phyloP scores from a whole-genome alignment of 1,140 invertebrate species.

The Ostrea denselamellosa region DNA sequence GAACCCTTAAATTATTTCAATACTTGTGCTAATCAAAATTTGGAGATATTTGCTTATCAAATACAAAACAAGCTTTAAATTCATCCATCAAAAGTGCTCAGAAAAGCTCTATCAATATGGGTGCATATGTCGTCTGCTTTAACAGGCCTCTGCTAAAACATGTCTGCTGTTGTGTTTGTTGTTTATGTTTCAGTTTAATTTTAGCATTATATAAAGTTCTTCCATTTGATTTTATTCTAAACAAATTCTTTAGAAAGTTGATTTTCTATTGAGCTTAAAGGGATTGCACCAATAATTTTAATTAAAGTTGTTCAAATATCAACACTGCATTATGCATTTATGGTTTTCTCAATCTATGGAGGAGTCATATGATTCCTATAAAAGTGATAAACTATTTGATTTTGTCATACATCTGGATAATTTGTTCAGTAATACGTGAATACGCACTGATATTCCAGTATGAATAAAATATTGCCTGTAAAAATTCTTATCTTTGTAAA shows the following conservation, averaged over 20 bases:
- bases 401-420: slow-evolving; percentile 26
- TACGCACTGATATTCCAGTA: not conserved
- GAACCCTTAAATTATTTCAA: slow-evolving; percentile 30
- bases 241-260: slow-evolving; percentile 34
- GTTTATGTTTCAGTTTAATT: slow-evolving; percentile 28
- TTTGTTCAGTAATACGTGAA: slow-evolving; percentile 25
- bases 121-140: not conserved
- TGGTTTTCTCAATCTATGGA: not conserved
- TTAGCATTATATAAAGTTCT: slow-evolving; percentile 8
- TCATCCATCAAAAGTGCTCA: slow-evolving; percentile 31
- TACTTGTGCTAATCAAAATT: slow-evolving; percentile 26
- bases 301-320: slow-evolving; percentile 32
- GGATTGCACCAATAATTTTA: slow-evolving; percentile 30
- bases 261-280: slow-evolving; percentile 26
- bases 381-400: slow-evolving; percentile 9
- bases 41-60: slow-evolving; percentile 19
- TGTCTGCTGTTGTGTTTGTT: not conserved
- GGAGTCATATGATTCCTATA: not conserved
- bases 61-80: slow-evolving; percentile 30
- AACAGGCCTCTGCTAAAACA: not conserved
- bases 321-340: not conserved
- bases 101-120: not conserved
- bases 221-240: slow-evolving; percentile 35
- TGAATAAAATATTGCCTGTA: not conserved
- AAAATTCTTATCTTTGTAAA: slow-evolving; percentile 24